Evolutionary conservation across 2,888 invertebrate genomes (phyloP), one percentile per base, ranked within the genome.

Genomic region (Orthonychiurus folsomi): DNA sequence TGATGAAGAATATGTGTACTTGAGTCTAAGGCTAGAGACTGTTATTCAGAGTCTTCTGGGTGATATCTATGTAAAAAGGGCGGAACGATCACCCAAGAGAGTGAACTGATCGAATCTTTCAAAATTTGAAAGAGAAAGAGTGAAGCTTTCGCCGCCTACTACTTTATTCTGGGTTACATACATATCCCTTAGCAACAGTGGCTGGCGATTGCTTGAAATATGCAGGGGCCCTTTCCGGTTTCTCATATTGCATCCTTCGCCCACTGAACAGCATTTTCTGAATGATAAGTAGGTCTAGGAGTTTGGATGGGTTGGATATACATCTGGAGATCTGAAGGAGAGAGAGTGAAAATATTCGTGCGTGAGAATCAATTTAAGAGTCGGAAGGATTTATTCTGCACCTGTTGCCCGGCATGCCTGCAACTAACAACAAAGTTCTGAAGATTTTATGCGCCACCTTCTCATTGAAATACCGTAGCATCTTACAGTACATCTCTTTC

Each of bases 361-460:
- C 26, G 50, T 9, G 37, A 37, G 50, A 59, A 48, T 47, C 48
- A 59, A 59, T 59, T 50, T 47, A 20, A 3, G 37, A 3, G 24
- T 21, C 15, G 20, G 24, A 50, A 23, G 50, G 65, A 65, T 64
- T 66, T 66, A 64, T 63, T 61, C 61, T 61, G 55, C 64, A 66
- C 66, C 66, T 66, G 66, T 66, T 66, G 66, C 66, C 66, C 64
- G 47, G 47, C 48, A 15, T 56, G 1, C 60, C n/a, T n/a, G n/a
- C n/a, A n/a, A n/a, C n/a, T n/a, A n/a, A n/a, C n/a, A n/a, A n/a
- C n/a, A n/a, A n/a, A n/a, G n/a, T n/a, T n/a, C n/a, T n/a, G n/a
- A n/a, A n/a, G n/a, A n/a, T n/a, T n/a, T n/a, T n/a, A n/a, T n/a
- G n/a, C n/a, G n/a, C n/a, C n/a, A n/a, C n/a, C n/a, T n/a, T n/a